phyloP scores from a whole-genome alignment of 1,140 invertebrate species.

The Papilio helenus region DNA sequence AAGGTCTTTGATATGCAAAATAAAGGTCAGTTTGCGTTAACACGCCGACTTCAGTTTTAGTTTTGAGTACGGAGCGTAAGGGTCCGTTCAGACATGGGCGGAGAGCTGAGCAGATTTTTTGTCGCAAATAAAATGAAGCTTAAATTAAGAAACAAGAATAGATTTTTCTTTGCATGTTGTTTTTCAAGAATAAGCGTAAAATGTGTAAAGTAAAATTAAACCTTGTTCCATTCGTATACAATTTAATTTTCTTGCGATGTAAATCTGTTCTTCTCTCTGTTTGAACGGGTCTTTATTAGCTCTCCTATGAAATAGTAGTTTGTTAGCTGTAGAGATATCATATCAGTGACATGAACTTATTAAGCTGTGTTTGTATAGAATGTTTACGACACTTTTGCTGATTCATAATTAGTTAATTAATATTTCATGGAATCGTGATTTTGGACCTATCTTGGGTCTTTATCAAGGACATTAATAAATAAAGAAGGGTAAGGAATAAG shows the following conservation, averaged over 20 bases:
- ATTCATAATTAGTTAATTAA: constrained; percentile 9
- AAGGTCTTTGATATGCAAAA: constrained; percentile 36
- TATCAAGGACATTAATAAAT: background rate
- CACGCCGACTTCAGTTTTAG: constrained; percentile 7
- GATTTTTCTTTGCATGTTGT: no score
- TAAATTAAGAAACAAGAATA: no score
- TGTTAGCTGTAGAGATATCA: background rate
- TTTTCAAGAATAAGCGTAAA: no score
- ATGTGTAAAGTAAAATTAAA: no score
- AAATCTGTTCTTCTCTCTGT: no score
- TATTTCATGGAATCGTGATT: background rate
- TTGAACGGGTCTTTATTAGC: background rate
- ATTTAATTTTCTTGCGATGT: no score
- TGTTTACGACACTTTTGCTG: background rate
- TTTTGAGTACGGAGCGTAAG: background rate
- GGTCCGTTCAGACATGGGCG: no score
- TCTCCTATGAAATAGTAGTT: background rate
- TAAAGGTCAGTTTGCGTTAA: constrained; percentile 31
- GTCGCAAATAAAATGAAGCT: no score
- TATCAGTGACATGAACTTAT: constrained; percentile 12
- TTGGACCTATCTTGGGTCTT: background rate
- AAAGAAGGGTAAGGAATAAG: background rate
- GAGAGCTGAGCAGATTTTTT: no score
- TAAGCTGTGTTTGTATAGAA: constrained; percentile 3
- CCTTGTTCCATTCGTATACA: no score